Evolutionary conservation across 2,888 invertebrate genomes (phyloP), one percentile per base, ranked within the genome.

Genomic region (Chrysopilus asiliformis): DNA sequence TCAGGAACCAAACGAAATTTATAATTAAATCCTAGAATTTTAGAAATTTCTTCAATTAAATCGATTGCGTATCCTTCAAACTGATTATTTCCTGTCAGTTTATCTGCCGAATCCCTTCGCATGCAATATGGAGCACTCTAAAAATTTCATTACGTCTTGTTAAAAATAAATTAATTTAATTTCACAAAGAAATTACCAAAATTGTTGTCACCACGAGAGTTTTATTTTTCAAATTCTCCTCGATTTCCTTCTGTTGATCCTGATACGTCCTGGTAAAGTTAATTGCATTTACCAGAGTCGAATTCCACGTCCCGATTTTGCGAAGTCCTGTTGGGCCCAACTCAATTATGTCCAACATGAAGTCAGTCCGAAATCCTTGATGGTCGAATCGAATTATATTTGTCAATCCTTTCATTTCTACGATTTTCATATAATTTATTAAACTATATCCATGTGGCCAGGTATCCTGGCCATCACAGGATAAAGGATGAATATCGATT

Each of bases 81-180:
- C 53, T 86, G 86, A 50, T 87, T 86, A 63, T 93, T 93, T 25
- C 91, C 93, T 4, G 74, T 74, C 34, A 91, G 67, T 43, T 80
- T 79, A 50, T 81, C 79, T 50, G 82, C 80, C 5, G 86, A 83
- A 54, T 84, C 81, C 62, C 84, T 91, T 45, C 84, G 68, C 91
- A 95, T 95, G 51, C 90, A 85, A 61, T 97, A 98, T 2, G 97
- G 97, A 34, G 86, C 75, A 61, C 93, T 94, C 91, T 95, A 61
- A 2, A 46, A 51, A 4, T 19, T 20, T 28, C 16, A 10, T 18
- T n/a, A 16, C 14, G 10, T 18, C 3, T 8, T 16, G 22, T 30
- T 16, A 16, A n/a, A 20, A 3, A 30, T 22, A 26, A 5, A 26
- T 12, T 26, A 5, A 26, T 26, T 10, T 10, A 8, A 22, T 32